Percentiles rank a stretch among this genome's conserved stretches.
Evolutionary conservation across 2,888 invertebrate species (phyloP).

Genomic region (Agrotis segetum): DNA sequence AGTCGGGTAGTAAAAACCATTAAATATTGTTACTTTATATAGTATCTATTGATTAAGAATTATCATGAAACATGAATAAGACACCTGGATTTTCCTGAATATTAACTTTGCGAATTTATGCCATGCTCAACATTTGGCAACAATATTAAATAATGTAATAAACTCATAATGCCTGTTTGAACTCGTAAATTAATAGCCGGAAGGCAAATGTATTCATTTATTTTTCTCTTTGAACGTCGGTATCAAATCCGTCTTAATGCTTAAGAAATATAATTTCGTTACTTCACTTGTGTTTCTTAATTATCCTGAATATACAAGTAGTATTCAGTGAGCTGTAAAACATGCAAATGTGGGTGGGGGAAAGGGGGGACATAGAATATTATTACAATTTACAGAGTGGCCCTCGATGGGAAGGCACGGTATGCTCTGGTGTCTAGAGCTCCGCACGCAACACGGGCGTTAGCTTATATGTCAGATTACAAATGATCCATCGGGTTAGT

Average conservation of each 20-base stretch:
- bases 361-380: not conserved
- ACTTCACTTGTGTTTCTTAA: constrained; percentile 4
- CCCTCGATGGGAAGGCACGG: not conserved
- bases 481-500: too few species aligned
- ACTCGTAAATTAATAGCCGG: constrained; percentile 27
- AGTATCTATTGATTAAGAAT: too few species aligned
- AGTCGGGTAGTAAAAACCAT: too few species aligned
- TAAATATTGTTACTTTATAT: too few species aligned
- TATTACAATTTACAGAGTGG: not conserved
- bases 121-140: not conserved
- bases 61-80: too few species aligned
- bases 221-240: constrained; percentile 47
- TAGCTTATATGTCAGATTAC: too few species aligned
- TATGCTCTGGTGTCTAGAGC: not conserved
- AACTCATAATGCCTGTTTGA: constrained; percentile 17
- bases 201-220: constrained; percentile 28
- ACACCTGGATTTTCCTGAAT: too few species aligned
- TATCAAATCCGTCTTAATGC: constrained; percentile 19
- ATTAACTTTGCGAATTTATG: too few species aligned
- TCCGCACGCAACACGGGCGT: not conserved
- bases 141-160: not conserved
- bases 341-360: not conserved
- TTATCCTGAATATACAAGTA: constrained; percentile 14
- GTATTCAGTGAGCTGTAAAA: constrained; percentile 17
- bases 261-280: constrained; percentile 21